Evolutionary conservation across 2,113 vertebrate genomes (phyloP).

Genomic region (Bubalus kerabau): DNA sequence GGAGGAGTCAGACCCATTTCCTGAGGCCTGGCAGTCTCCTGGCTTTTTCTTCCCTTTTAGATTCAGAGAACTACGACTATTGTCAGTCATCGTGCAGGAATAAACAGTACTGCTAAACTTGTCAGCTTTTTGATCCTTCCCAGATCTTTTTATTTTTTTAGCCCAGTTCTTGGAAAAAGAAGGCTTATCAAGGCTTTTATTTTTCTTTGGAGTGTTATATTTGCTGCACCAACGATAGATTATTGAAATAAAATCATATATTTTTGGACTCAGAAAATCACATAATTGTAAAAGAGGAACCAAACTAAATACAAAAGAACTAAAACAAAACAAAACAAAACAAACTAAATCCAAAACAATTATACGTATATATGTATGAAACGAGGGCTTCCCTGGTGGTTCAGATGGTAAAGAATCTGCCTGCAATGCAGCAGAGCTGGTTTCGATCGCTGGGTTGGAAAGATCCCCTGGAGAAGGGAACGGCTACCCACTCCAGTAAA

Average conservation of each 20-base stretch:
- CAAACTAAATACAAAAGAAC: neutral
- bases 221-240: neutral
- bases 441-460: neutral
- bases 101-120: neutral
- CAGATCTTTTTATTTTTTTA: neutral
- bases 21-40: neutral
- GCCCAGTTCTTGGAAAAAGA: slow-evolving; percentile 16
- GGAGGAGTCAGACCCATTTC: neutral
- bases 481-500: neutral
- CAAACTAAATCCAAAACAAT: neutral
- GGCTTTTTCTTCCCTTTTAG: neutral
- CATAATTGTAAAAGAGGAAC: neutral
- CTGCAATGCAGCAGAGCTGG: neutral
- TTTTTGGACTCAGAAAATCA: slow-evolving; percentile 16
- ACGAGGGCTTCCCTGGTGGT: neutral
- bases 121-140: slow-evolving; percentile 13
- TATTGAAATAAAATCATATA: neutral
- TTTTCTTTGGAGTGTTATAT: neutral
- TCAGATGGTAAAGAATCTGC: neutral
- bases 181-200: neutral
- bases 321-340: neutral
- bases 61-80: neutral
- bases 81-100: neutral
- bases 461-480: neutral
- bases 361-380: neutral